Evolutionary conservation across 2,888 invertebrate genomes (phyloP).

Genomic region (Vanessa cardui): DNA sequence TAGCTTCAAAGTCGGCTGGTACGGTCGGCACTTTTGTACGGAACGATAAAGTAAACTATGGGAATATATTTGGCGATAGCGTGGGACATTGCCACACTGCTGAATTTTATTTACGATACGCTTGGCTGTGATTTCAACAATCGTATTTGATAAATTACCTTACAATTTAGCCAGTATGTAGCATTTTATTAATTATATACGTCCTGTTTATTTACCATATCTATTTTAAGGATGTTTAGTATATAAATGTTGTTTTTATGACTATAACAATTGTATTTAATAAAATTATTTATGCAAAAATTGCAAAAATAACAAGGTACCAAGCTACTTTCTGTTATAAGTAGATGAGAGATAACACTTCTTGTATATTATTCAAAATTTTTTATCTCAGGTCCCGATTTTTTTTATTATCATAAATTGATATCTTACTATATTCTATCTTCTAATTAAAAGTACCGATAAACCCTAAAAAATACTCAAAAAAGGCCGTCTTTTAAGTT

Average conservation of each 20-base stretch:
- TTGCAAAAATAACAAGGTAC: too few relatives aligned
- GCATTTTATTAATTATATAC: constrained; percentile 9
- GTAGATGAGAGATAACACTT: too few relatives aligned
- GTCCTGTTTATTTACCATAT: neutral
- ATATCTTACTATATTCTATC: too few relatives aligned
- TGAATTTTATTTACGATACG: constrained; percentile 37
- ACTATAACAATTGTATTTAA: too few relatives aligned
- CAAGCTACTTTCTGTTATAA: too few relatives aligned
- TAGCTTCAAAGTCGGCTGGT: constrained; percentile 26
- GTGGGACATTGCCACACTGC: constrained; percentile 32
- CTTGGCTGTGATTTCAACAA: constrained; percentile 31
- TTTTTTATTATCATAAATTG: too few relatives aligned
- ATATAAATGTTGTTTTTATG: neutral
- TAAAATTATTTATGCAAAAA: too few relatives aligned
- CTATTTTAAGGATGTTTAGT: neutral
- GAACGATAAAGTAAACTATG: constrained; percentile 35
- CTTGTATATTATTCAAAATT: too few relatives aligned
- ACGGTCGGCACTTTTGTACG: constrained; percentile 33
- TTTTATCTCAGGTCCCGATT: too few relatives aligned
- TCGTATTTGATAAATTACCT: constrained; percentile 35
- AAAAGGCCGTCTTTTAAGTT: too few relatives aligned
- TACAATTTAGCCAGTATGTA: constrained; percentile 14
- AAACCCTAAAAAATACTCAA: too few relatives aligned
- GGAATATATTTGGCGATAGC: constrained; percentile 36
- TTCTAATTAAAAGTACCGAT: too few relatives aligned